Evolutionary conservation across 2,797 vertebrate genomes (phyloP).

Genomic region (Rhincodon typus): DNA sequence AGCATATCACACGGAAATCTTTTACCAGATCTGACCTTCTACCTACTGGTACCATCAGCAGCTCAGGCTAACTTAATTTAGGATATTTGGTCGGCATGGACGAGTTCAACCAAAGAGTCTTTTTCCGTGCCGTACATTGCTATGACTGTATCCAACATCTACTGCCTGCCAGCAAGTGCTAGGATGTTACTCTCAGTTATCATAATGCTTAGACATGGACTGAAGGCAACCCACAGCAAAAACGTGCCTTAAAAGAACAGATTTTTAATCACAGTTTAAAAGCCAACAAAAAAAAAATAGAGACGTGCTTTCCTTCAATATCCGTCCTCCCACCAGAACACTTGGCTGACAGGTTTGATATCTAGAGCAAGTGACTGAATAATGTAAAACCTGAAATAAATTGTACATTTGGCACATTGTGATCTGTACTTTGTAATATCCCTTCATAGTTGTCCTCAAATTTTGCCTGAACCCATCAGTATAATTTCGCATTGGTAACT

Average conservation of each 20-base stretch:
- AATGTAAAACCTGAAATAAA: neutral
- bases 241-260: neutral
- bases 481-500: neutral
- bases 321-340: neutral
- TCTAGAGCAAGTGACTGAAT: neutral
- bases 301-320: neutral
- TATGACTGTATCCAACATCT: neutral
- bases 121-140: too few species aligned
- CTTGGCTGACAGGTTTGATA: neutral
- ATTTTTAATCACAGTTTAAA: neutral
- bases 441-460: neutral
- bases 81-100: too few species aligned
- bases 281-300: neutral
- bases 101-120: too few species aligned
- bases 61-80: too few species aligned
- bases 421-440: neutral
- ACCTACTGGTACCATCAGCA: too few species aligned
- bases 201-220: neutral
- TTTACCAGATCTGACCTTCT: neutral
- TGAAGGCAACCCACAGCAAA: neutral
- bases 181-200: neutral
- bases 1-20: neutral
- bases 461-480: neutral
- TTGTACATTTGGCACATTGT: slow-evolving; percentile 5
- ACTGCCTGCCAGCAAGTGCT: neutral